A percentile compares a stretch with the other conserved stretches of the same genome.
These are phyloP conservation scores for Lutjanus campechanus DNA, from an alignment of 2,797 vertebrate genomes.

Conservation along the genomic window DNA sequence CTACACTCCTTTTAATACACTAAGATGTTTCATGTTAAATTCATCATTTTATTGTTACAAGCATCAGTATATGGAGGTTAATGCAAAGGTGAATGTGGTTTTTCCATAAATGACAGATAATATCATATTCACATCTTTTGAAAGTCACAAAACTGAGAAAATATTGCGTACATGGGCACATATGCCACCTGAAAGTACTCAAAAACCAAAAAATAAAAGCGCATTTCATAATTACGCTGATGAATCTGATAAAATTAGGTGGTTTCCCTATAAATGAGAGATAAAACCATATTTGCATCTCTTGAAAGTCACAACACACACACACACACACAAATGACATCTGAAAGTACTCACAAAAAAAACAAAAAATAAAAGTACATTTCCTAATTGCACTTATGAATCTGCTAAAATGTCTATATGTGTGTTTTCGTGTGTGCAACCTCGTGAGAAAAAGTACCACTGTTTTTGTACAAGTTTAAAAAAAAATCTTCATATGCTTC, in stretches of 20 bases:
- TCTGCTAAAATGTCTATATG: background rate
- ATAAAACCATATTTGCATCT: background rate
- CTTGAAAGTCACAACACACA: background rate
- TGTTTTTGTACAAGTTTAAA: constrained; percentile 49
- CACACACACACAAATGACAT: background rate
- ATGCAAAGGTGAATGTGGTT: no score
- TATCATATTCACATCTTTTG: no score
- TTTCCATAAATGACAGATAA: no score
- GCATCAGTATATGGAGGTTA: constrained; percentile 47
- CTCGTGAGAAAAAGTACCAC: constrained; percentile 28
- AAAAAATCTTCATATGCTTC: constrained; percentile 56
- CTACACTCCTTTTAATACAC: background rate
- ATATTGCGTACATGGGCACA: no score
- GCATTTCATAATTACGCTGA: no score
- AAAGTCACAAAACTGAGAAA: no score
- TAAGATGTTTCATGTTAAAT: no score
- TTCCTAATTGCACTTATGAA: background rate
- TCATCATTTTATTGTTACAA: constrained; percentile 27
- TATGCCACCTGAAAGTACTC: no score
- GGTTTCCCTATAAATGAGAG: constrained; percentile 2
- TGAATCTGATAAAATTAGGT: background rate
- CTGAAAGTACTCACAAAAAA: background rate
- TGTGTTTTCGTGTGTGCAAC: background rate
- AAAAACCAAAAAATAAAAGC: no score
- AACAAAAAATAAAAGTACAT: background rate